These are phyloP conservation scores for Cheumatopsyche charites DNA, from an alignment of 1,140 invertebrate genomes.

Conservation along the genomic window DNA sequence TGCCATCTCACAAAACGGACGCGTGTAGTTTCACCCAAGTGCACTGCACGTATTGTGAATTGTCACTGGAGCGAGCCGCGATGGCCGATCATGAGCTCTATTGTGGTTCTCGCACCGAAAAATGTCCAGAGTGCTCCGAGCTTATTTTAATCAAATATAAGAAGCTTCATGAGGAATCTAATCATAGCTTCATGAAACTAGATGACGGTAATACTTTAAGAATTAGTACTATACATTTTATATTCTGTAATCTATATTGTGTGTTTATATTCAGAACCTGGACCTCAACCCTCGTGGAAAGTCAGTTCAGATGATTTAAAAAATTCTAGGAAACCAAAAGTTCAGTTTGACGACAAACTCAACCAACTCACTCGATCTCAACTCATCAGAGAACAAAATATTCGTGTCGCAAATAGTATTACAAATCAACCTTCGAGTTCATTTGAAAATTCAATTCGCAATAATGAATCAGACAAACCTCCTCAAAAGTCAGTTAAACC, in stretches of 20 bases:
- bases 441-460: not conserved
- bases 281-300: conserved; percentile 50
- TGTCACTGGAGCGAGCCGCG: conserved; percentile 61
- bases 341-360: not conserved
- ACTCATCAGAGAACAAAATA: not conserved
- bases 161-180: conserved; percentile 62
- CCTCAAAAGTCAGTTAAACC: not conserved
- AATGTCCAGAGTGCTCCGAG: conserved; percentile 64
- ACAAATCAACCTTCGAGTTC: no score
- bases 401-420: no score
- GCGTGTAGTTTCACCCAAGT: conserved; percentile 52
- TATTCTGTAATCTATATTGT: conserved; percentile 35
- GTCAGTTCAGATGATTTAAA: not conserved
- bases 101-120: conserved; percentile 67
- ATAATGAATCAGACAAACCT: not conserved
- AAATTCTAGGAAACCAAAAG: not conserved
- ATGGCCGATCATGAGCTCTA: conserved; percentile 64
- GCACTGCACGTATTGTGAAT: conserved; percentile 64
- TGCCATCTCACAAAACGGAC: conserved; percentile 55
- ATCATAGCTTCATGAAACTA: conserved; percentile 61
- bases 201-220: conserved; percentile 55
- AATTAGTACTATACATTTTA: conserved; percentile 24
- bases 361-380: not conserved
- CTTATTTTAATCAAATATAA: conserved; percentile 68
- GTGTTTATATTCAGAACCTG: conserved; percentile 50